A percentile compares a stretch with the other conserved stretches of the same genome.
phyloP scores from a whole-genome alignment of 2,888 invertebrate genomes.

The Drosophila atripex region DNA sequence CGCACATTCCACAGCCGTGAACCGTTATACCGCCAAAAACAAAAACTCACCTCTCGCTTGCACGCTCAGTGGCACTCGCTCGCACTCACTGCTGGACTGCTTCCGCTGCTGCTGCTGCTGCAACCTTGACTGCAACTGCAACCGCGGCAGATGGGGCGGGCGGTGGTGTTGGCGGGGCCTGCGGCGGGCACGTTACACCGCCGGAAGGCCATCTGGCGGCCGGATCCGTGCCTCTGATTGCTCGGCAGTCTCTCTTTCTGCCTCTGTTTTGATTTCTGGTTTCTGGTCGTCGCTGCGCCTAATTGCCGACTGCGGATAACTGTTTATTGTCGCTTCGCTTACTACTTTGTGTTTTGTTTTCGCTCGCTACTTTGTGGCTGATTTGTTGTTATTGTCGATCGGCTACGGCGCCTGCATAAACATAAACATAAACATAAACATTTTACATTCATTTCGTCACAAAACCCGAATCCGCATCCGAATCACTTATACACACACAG shows the following conservation, averaged over 20 bases:
- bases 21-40: constrained; percentile 13
- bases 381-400: constrained; percentile 33
- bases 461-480: constrained; percentile 46
- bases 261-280: constrained; percentile 15
- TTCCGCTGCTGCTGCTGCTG: constrained; percentile 26
- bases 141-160: background rate
- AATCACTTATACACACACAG: constrained; percentile 33
- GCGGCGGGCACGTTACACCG: constrained; percentile 64
- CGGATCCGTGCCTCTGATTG: constrained; percentile 12
- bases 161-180: constrained; percentile 38
- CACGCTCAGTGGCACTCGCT: constrained; percentile 25
- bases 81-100: constrained; percentile 30
- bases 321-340: background rate
- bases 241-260: background rate
- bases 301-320: background rate
- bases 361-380: constrained; percentile 21
- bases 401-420: constrained; percentile 11
- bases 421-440: constrained; percentile 47
- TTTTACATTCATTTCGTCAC: constrained; percentile 73
- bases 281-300: background rate
- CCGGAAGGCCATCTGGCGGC: constrained; percentile 44
- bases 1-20: background rate
- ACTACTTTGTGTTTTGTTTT: constrained; percentile 13
- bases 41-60: constrained; percentile 30
- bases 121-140: constrained; percentile 18